Percentiles rank a stretch among this genome's conserved stretches.
phyloP scores from a whole-genome alignment of 2,113 vertebrate species.

The Arizona elegans region DNA sequence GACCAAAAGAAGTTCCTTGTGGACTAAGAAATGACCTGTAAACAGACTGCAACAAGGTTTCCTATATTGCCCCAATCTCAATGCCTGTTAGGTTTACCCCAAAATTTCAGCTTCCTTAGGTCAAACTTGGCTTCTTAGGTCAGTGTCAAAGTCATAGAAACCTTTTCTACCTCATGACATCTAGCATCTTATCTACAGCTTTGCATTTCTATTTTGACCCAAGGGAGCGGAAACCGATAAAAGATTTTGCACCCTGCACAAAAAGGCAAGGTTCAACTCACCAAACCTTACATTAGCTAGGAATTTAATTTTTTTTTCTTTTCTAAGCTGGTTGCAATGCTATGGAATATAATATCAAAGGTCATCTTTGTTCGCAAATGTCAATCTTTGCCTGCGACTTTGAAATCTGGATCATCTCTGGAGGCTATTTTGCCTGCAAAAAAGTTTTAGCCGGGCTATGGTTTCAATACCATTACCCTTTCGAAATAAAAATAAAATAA shows the following conservation, averaged over 20 bases:
- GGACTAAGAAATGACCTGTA: not conserved
- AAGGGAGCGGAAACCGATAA: not conserved
- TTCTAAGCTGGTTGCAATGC: not conserved
- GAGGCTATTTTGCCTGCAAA: not conserved
- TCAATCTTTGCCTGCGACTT: not conserved
- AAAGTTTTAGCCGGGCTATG: not conserved
- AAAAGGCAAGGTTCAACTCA: not conserved
- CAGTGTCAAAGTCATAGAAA: not conserved
- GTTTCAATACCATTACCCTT: not conserved
- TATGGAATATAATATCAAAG: constrained; percentile 15
- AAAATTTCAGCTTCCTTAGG: not conserved
- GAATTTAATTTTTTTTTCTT: not conserved
- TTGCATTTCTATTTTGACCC: not conserved
- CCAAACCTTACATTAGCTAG: not conserved
- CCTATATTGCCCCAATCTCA: not conserved
- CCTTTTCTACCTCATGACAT: not conserved
- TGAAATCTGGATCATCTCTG: constrained; percentile 11
- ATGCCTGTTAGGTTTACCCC: not conserved
- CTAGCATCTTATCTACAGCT: not conserved
- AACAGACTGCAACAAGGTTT: not conserved
- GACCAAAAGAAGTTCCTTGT: not conserved
- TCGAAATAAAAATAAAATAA: not conserved
- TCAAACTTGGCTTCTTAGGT: not conserved
- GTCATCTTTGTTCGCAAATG: not conserved
- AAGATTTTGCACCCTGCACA: not conserved